A percentile compares a stretch with the other conserved stretches of the same genome.
phyloP scores from a whole-genome alignment of 2,888 invertebrate species.

The Apamea anceps region DNA sequence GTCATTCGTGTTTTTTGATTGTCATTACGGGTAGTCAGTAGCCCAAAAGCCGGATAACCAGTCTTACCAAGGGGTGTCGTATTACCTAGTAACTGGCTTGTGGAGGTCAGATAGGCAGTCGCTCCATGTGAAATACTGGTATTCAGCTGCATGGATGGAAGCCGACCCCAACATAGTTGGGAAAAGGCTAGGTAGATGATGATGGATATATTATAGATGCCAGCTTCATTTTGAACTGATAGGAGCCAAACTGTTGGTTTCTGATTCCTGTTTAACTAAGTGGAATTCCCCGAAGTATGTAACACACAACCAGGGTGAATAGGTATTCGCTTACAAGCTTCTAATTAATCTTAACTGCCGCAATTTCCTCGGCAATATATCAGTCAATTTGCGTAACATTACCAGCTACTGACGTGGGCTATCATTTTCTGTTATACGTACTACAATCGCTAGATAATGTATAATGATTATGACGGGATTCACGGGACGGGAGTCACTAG shows the following conservation, averaged over 20 bases:
- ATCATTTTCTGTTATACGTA: constrained; percentile 36
- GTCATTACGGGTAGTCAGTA: too few relatives aligned
- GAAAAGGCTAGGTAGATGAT: too few relatives aligned
- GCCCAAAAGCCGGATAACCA: too few relatives aligned
- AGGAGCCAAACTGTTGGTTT: neutral
- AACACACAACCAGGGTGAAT: neutral
- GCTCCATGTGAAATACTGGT: too few relatives aligned
- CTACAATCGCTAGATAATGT: constrained; percentile 10
- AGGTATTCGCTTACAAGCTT: constrained; percentile 30
- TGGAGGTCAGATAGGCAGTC: too few relatives aligned
- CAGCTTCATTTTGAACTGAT: neutral
- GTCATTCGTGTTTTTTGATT: too few relatives aligned
- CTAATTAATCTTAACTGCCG: constrained; percentile 50
- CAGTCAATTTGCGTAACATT: constrained; percentile 50
- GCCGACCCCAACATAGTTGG: too few relatives aligned
- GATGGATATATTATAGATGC: neutral
- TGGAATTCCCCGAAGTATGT: constrained; percentile 27
- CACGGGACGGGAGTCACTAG: constrained; percentile 23
- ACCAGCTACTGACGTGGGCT: neutral
- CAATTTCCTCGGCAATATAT: constrained; percentile 44
- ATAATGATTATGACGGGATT: constrained; percentile 19
- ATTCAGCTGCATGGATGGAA: too few relatives aligned
- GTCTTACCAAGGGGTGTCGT: too few relatives aligned
- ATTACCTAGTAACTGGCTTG: too few relatives aligned
- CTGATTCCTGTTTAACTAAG: neutral